Evolutionary conservation across 2,888 invertebrate species (phyloP).

Genomic region (Choreutis nemorana): DNA sequence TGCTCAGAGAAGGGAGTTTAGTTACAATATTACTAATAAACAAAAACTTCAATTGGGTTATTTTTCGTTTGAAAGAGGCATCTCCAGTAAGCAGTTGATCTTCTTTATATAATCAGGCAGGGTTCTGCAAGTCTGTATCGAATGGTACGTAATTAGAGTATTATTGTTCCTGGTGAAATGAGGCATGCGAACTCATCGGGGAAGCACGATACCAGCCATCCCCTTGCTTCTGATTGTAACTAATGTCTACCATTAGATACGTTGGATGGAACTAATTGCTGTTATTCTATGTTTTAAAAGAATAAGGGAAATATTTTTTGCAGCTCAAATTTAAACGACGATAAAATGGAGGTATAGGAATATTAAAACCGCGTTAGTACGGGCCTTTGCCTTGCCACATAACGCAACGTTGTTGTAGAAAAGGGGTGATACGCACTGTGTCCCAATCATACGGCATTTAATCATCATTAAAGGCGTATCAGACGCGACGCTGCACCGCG

Average conservation of each 20-base stretch:
- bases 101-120: slow-evolving; percentile 47
- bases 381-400: neutral
- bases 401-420: neutral
- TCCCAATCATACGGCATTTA: slow-evolving; percentile 59
- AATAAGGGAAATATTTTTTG: slow-evolving; percentile 20
- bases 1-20: no score
- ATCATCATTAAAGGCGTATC: slow-evolving; percentile 63
- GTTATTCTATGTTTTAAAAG: no score
- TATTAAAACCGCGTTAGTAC: neutral
- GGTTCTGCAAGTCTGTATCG: slow-evolving; percentile 40
- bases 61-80: slow-evolving; percentile 8
- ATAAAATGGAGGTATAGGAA: neutral
- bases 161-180: slow-evolving; percentile 53
- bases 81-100: slow-evolving; percentile 21
- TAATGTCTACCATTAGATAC: slow-evolving; percentile 42
- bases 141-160: slow-evolving; percentile 59
- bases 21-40: neutral
- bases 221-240: slow-evolving; percentile 49
- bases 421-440: slow-evolving; percentile 26
- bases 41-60: neutral
- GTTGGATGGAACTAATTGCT: no score
- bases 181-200: slow-evolving; percentile 28
- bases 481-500: slow-evolving; percentile 39
- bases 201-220: slow-evolving; percentile 22
- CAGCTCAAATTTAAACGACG: neutral